Percentiles rank a stretch among this genome's conserved stretches.
phyloP scores from a whole-genome alignment of 92 coral and sea anemone species.

The Heliopora coerulea region DNA sequence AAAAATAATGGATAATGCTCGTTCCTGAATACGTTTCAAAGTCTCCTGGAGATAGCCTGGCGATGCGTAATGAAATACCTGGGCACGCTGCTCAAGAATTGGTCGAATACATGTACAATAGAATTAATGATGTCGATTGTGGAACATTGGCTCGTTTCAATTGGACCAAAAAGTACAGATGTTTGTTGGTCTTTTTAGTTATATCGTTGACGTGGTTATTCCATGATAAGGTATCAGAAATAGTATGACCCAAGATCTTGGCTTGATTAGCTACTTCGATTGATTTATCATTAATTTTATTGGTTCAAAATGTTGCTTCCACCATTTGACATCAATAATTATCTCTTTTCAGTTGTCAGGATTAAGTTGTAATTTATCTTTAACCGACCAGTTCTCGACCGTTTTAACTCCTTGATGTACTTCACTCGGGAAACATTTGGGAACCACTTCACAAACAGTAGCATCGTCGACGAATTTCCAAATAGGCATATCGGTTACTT shows the following conservation, averaged over 20 bases:
- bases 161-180: slow-evolving; percentile 3
- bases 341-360: slow-evolving; percentile 41
- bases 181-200: slow-evolving; percentile 5
- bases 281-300: slow-evolving; percentile 16
- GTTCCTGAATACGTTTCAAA: slow-evolving; percentile 18
- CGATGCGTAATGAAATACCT: slow-evolving; percentile 10
- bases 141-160: slow-evolving; percentile 13
- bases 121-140: background rate
- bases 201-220: slow-evolving; percentile 16
- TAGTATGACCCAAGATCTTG: slow-evolving; percentile 11
- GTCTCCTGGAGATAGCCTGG: slow-evolving; percentile 12
- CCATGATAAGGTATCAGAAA: slow-evolving; percentile 4
- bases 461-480: slow-evolving; percentile 5
- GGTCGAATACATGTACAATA: slow-evolving; percentile 17
- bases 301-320: slow-evolving; percentile 29
- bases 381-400: slow-evolving; percentile 18
- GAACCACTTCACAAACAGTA: slow-evolving; percentile 18
- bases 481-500: background rate
- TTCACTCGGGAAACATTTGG: background rate
- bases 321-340: slow-evolving; percentile 41
- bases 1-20: background rate
- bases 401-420: slow-evolving; percentile 11
- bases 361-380: slow-evolving; percentile 23
- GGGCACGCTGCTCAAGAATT: background rate
- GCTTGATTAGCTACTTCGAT: slow-evolving; percentile 11